Percentiles rank a stretch among this genome's conserved stretches.
These are phyloP conservation scores for Stegophylla sp. DNA, from an alignment of 2,888 invertebrate species.

Conservation along the genomic window DNA sequence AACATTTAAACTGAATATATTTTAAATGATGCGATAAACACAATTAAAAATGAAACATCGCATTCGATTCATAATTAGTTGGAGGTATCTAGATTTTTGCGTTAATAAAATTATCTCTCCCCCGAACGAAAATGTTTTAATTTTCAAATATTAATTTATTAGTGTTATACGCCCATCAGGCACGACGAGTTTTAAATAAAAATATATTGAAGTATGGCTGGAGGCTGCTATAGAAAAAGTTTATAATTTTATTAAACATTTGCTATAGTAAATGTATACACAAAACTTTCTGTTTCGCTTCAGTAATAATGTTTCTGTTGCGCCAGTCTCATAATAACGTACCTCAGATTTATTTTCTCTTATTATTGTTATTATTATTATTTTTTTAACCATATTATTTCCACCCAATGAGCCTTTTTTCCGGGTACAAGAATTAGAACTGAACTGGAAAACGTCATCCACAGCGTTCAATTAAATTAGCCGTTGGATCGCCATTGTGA, in stretches of 20 bases:
- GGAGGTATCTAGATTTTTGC: too few species aligned
- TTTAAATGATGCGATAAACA: too few species aligned
- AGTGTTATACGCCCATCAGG: too few species aligned
- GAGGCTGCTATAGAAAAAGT: not conserved
- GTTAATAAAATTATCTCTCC: too few species aligned
- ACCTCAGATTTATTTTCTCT: not conserved
- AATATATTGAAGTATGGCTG: too few species aligned
- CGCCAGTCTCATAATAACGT: not conserved
- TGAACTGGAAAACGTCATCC: conserved; percentile 19
- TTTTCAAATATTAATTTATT: too few species aligned
- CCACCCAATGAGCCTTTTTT: not conserved
- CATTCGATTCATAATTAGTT: too few species aligned
- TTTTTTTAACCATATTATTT: conserved; percentile 18
- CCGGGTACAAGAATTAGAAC: not conserved
- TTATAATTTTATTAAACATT: not conserved
- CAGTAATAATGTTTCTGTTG: not conserved
- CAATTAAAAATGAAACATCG: too few species aligned
- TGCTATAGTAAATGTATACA: not conserved
- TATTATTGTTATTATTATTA: not conserved
- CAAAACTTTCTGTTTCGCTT: not conserved
- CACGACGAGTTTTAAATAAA: too few species aligned
- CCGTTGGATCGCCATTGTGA: not conserved
- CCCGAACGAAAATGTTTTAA: too few species aligned
- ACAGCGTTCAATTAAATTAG: conserved; percentile 19
- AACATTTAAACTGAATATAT: too few species aligned